Evolutionary conservation across 2,113 vertebrate species (phyloP).

Genomic region (Oxyruncus cristatus): DNA sequence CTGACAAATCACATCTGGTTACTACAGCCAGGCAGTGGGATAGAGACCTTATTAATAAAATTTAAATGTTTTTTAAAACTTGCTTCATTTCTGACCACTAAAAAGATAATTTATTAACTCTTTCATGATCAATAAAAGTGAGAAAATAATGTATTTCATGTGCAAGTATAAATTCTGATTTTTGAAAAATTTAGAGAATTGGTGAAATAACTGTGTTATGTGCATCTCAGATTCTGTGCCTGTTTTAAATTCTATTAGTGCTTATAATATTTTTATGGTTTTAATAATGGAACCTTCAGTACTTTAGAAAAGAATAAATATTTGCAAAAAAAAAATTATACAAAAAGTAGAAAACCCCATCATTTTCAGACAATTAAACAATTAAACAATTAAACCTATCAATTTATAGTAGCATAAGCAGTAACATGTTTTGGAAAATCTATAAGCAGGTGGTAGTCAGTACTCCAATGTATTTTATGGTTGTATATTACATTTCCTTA

Average conservation of each 20-base stretch:
- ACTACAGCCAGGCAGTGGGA: background rate
- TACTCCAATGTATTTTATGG: background rate
- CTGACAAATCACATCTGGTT: background rate
- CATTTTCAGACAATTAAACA: background rate
- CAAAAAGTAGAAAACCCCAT: background rate
- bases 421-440: background rate
- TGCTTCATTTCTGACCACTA: background rate
- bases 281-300: background rate
- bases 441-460: background rate
- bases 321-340: background rate
- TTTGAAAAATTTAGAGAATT: background rate
- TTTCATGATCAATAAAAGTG: background rate
- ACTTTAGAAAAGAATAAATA: background rate
- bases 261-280: background rate
- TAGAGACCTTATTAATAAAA: background rate
- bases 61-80: background rate
- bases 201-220: background rate
- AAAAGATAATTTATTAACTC: background rate
- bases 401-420: background rate
- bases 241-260: background rate
- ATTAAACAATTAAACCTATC: background rate
- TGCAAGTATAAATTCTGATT: background rate
- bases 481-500: background rate
- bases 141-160: background rate
- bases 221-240: background rate